These are phyloP conservation scores for Drosophila melanica DNA, from an alignment of 1,140 invertebrate species.

Conservation along the genomic window DNA sequence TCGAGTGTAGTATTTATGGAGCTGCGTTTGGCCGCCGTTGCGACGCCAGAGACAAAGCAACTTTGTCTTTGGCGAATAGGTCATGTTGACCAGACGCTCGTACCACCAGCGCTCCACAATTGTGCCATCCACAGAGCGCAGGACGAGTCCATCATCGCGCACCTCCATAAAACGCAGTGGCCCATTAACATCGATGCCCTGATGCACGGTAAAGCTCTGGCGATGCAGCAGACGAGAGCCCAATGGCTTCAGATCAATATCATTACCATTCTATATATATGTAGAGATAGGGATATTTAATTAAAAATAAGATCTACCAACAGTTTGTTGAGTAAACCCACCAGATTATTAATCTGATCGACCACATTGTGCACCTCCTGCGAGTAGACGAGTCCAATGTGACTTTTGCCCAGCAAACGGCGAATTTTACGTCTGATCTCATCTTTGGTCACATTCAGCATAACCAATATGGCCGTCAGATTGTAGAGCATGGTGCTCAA, in stretches of 20 bases:
- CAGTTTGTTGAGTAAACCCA: slow-evolving; percentile 84
- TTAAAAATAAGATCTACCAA: no score
- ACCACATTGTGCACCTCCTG: slow-evolving; percentile 98
- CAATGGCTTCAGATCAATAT: slow-evolving; percentile 97
- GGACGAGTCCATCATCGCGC: slow-evolving; percentile 97
- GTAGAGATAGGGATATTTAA: no score
- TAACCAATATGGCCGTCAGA: slow-evolving; percentile 97
- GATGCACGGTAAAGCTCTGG: slow-evolving; percentile 99
- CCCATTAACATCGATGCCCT: slow-evolving; percentile 94
- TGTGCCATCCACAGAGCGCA: slow-evolving; percentile 92
- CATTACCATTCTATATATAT: slow-evolving; percentile 92
- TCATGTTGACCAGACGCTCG: slow-evolving; percentile 99
- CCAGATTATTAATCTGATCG: slow-evolving; percentile 97
- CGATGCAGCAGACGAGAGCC: slow-evolving; percentile 96
- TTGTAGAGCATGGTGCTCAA: slow-evolving; percentile 98
- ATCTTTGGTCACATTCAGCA: slow-evolving; percentile 94
- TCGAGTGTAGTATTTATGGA: slow-evolving; percentile 99
- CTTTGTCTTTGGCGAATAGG: slow-evolving; percentile 98
- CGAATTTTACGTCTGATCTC: slow-evolving; percentile 97
- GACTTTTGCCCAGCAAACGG: slow-evolving; percentile 97
- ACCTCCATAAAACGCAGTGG: slow-evolving; percentile 99
- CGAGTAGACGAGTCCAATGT: slow-evolving; percentile 98
- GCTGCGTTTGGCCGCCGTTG: slow-evolving; percentile 93
- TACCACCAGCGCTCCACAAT: slow-evolving; percentile 99
- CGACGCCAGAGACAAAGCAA: slow-evolving; percentile 98